These are phyloP conservation scores for Notarius quadriscutis DNA, from an alignment of 2,113 vertebrate species.

Conservation along the genomic window DNA sequence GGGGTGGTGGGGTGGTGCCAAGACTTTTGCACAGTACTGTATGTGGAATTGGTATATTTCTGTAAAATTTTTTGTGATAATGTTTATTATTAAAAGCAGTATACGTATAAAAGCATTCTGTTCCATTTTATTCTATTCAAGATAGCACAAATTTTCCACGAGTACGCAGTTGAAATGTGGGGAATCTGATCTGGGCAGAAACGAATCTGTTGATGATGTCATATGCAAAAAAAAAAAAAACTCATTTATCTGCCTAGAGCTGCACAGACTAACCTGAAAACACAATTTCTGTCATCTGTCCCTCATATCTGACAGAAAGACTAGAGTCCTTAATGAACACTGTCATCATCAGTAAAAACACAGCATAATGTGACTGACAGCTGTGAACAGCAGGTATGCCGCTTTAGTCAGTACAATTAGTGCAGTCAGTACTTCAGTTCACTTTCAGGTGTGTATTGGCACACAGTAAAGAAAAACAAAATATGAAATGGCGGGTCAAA, in stretches of 20 bases:
- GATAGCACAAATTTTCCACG: too few species aligned
- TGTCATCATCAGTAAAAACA: slow-evolving; percentile 2
- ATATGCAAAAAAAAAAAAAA: slow-evolving; percentile 36
- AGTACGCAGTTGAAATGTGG: too few species aligned
- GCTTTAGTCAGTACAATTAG: neutral
- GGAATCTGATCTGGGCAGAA: neutral
- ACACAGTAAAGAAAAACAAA: neutral
- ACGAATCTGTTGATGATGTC: slow-evolving; percentile 6
- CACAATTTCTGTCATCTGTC: neutral
- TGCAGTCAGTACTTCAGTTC: neutral
- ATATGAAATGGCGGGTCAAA: neutral
- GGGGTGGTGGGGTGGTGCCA: too few species aligned
- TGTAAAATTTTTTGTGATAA: too few species aligned
- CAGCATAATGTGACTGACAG: neutral
- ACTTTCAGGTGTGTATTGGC: neutral
- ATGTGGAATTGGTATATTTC: too few species aligned
- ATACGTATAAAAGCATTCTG: too few species aligned
- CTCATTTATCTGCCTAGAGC: slow-evolving; percentile 56
- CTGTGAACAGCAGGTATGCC: neutral
- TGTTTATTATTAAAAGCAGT: too few species aligned
- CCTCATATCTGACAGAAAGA: neutral
- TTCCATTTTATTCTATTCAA: too few species aligned
- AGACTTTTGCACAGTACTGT: too few species aligned
- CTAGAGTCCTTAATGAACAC: neutral
- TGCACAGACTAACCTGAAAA: slow-evolving; percentile 35